Base-by-base conservation (phyloP, 2,888 invertebrate genomes). In the Petrolisthes cinctipes region DNA sequence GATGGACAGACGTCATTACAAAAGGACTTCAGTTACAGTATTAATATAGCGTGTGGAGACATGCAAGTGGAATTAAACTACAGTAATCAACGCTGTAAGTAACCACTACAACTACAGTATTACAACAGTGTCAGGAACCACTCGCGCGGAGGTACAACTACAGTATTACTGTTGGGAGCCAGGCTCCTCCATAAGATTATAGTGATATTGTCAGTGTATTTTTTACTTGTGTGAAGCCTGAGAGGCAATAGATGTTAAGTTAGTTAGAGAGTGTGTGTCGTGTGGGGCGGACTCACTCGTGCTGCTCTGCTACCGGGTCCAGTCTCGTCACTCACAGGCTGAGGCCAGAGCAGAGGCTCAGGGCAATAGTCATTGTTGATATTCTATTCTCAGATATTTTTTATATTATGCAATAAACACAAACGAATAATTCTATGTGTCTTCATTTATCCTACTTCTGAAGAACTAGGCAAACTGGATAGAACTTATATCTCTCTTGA, bases 331-430 rank as follows among this genome's bases (percentile, higher is more conserved):
- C 71, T n/a, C 71, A n/a, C 14, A 14, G 20, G 71, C 71, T 71
- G 71, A 7, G 71, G 20, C 71, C n/a, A n/a, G 14, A 7, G 20
- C 71, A n/a, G 20, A 71, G 6, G 71, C 71, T 71, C 20, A 71
- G 71, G 20, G 71, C 71, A n/a, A n/a, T 71, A 71, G 71, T 71
- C 71, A 71, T 71, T 71, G 71, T 71, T 71, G 71, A 71, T 71
- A 71, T 71, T 71, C 6, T 71, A n/a, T n/a, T 71, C 71, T 71
- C 20, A 20, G 71, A 71, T 71, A 71, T 71, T 71, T 71, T 61
- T 71, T 71, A 71, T 71, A 71, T 71, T 71, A 71, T 71, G 71
- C 20, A 71, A n/a, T 71, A 71, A 71, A 71, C 20, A 71, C 20
- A 20, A 20, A 71, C 71, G 37, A 37, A 37, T 37, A 37, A 37